Base-by-base conservation (phyloP, 2,888 invertebrate genomes). In the Lasiommata megera region DNA sequence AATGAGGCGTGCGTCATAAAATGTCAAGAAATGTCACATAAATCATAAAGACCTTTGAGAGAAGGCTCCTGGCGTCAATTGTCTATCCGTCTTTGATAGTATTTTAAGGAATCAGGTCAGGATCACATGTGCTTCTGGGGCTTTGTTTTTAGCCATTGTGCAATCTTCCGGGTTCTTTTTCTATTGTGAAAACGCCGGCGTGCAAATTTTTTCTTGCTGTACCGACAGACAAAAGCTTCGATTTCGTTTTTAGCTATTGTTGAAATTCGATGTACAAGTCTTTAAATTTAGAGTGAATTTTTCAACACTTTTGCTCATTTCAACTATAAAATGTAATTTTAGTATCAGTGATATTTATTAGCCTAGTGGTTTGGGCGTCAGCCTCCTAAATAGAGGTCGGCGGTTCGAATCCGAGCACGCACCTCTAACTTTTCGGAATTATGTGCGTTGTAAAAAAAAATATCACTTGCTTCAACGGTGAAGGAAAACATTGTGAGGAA, bases 1-100 rank as follows among this genome's bases (percentile, higher is more conserved):
- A 89, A 89, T 88, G 84, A 88, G 76, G 76, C 88, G 78, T 84
- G 81, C 80, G 75, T 88, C 89, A 88, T 88, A 87, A 82, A 84
- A 84, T 79, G 82, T 88, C 85, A 86, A 87, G 82, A 83, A 73
- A 73, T 68, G 82, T 82, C 79, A 76, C 83, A 85, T 90, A 90
- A 90, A 90, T 90, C 90, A 90, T 90, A 89, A 83, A 80, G 78
- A 71, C 76, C 67, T 71, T 77, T 77, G 77, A 86, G 78, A 83
- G 79, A 82, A 82, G 76, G 76, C 73, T 79, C 77, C 77, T 74
- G 79, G 77, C 71, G 76, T 78, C 77, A 74, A 78, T 76, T 78
- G 81, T 82, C 80, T 77, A 65, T 63, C 63, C 68, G 65, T 60
- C 71, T 73, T 79, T 75, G 70, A 82, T 78, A 72, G 72, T 70